Percentiles rank a stretch among this genome's conserved stretches.
Evolutionary conservation across 2,888 invertebrate species (phyloP).

Genomic region (Drosophila paramelanica): DNA sequence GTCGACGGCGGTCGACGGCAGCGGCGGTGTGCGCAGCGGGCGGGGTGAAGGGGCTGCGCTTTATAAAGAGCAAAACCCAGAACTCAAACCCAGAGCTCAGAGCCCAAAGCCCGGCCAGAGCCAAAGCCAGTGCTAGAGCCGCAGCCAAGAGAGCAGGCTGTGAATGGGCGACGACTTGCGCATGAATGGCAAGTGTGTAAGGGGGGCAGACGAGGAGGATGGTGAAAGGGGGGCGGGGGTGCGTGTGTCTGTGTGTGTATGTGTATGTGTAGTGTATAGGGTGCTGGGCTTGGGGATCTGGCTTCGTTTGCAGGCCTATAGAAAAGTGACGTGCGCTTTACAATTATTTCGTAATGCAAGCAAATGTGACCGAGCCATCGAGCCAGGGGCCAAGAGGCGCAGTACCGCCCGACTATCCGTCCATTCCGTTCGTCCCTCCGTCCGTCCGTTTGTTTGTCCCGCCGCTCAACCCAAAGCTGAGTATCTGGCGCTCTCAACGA

Average conservation of each 20-base stretch:
- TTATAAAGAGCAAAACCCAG: conserved; percentile 50
- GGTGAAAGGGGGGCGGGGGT: neutral
- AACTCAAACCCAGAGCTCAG: conserved; percentile 47
- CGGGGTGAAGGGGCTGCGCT: conserved; percentile 6
- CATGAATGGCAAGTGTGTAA: conserved; percentile 69
- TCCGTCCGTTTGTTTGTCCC: neutral
- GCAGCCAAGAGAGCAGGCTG: conserved; percentile 25
- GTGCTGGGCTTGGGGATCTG: conserved; percentile 26
- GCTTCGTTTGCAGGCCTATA: conserved; percentile 71
- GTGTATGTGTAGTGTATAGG: conserved; percentile 8
- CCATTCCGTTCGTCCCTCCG: neutral
- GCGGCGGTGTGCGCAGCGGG: neutral
- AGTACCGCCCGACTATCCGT: neutral
- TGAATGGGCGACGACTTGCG: conserved; percentile 78
- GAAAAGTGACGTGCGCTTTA: conserved; percentile 79
- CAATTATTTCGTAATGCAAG: conserved; percentile 80
- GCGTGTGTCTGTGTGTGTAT: conserved; percentile 4
- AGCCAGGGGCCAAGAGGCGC: conserved; percentile 29
- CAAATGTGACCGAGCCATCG: conserved; percentile 70
- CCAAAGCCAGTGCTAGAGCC: conserved; percentile 22
- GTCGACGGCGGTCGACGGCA: conserved; percentile 42
- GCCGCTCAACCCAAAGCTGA: conserved; percentile 1
- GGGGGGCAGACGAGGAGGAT: neutral
- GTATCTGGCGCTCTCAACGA: conserved; percentile 2
- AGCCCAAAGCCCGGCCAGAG: conserved; percentile 29